A percentile compares a stretch with the other conserved stretches of the same genome.
Conservation (phyloP, 2,797 vertebrate genomes). For the Sarcophilus harrisii region DNA sequence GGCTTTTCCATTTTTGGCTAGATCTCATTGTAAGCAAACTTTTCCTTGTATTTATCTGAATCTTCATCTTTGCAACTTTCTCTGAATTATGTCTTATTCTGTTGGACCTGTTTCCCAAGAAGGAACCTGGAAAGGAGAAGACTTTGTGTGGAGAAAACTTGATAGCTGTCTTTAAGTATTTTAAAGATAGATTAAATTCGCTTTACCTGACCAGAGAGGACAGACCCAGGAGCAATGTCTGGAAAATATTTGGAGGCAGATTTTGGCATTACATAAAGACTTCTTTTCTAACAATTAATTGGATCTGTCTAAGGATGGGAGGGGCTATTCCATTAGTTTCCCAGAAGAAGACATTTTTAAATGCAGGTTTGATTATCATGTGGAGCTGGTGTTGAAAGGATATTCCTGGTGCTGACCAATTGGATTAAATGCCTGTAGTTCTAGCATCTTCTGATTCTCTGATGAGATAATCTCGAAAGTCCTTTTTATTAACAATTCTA, state of each 20-base stretch:
- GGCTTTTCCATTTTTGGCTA: neutral
- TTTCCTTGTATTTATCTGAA: neutral
- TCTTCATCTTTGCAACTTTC: neutral
- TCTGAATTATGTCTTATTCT: neutral
- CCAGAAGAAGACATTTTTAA: neutral
- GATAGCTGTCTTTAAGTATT: neutral
- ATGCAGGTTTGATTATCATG: neutral
- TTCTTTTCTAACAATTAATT: neutral
- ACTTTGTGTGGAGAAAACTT: neutral
- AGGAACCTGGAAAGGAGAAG: neutral
- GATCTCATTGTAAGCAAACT: neutral
- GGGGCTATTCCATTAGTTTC: neutral
- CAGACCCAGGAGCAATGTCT: neutral
- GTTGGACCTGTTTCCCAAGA: neutral
- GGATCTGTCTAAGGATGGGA: neutral
- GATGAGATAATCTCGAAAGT: conserved; percentile 7
- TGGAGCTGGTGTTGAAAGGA: neutral
- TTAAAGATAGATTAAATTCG: neutral
- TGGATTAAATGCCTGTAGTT: neutral
- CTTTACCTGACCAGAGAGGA: neutral
- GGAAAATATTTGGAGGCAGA: neutral
- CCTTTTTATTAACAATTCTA: neutral
- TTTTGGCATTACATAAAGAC: neutral
- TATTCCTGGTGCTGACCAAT: neutral
- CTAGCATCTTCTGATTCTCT: neutral